These are phyloP conservation scores for Elmis aenea DNA, from an alignment of 2,888 invertebrate genomes.

Conservation along the genomic window DNA sequence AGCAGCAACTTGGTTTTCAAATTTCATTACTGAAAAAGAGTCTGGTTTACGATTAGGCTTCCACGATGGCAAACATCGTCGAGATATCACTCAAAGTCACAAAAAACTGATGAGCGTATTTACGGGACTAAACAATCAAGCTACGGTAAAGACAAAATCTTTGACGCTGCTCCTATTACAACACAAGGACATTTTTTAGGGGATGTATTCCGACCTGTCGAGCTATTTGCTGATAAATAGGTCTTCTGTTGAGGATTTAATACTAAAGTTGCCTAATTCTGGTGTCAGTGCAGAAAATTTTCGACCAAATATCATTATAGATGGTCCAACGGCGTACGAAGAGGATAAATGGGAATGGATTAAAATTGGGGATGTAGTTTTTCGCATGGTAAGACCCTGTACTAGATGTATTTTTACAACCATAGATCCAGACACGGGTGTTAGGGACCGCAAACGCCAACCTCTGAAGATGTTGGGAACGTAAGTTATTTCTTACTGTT, in stretches of 20 bases:
- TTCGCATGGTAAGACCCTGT: constrained; percentile 53
- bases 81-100: constrained; percentile 2
- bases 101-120: neutral
- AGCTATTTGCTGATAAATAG: constrained; percentile 51
- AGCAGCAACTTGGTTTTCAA: constrained; percentile 57
- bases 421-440: constrained; percentile 50
- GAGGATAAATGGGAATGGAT: constrained; percentile 58
- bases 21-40: constrained; percentile 37
- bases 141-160: too few species aligned
- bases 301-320: constrained; percentile 54
- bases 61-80: constrained; percentile 28
- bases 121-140: constrained; percentile 3
- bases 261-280: constrained; percentile 40
- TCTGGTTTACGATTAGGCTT: constrained; percentile 39
- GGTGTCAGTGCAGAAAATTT: constrained; percentile 48
- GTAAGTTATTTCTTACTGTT: constrained; percentile 5
- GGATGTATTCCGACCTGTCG: constrained; percentile 50
- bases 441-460: constrained; percentile 36
- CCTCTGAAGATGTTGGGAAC: constrained; percentile 6
- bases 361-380: constrained; percentile 49
- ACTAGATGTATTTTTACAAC: constrained; percentile 48
- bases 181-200: constrained; percentile 32
- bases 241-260: constrained; percentile 50
- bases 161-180: too few species aligned
- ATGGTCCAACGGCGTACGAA: constrained; percentile 44